Conservation (phyloP, 1,140 invertebrate species). For the Cherax quadricarinatus region DNA sequence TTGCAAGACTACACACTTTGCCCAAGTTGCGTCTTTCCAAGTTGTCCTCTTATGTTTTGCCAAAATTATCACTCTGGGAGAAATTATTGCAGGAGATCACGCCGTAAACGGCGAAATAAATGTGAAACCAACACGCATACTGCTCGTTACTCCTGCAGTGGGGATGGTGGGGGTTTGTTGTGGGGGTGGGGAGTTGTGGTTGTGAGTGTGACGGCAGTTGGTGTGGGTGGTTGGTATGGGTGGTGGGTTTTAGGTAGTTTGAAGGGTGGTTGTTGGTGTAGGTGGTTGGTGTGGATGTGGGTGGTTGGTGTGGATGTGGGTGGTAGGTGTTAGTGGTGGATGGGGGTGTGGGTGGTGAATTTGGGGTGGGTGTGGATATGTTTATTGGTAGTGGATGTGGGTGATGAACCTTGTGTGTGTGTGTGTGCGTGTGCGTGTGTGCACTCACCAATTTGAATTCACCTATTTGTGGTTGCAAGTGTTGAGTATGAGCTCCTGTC, state of each 20-base stretch:
- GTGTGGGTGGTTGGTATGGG: neutral
- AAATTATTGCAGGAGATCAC: conserved; percentile 43
- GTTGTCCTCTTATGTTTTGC: conserved; percentile 38
- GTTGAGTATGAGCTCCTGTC: too few relatives aligned
- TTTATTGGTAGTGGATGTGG: neutral
- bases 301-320: too few relatives aligned
- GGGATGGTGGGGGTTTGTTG: neutral
- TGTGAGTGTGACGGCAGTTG: neutral
- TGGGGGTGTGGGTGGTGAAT: neutral
- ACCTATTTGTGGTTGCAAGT: too few relatives aligned
- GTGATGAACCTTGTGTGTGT: neutral
- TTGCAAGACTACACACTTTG: conserved; percentile 43
- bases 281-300: too few relatives aligned
- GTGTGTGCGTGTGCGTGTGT: neutral
- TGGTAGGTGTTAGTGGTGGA: neutral
- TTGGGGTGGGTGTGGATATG: neutral
- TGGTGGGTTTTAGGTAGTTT: neutral
- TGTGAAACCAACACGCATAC: conserved; percentile 15
- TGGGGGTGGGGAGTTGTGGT: neutral
- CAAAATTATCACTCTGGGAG: conserved; percentile 32
- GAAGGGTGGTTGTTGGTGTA: too few relatives aligned
- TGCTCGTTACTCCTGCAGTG: neutral
- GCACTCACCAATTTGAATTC: too few relatives aligned
- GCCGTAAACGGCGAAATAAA: conserved; percentile 36
- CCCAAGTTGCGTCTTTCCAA: conserved; percentile 45